Base-by-base conservation (phyloP, 2,797 vertebrate species). In the Gadopsis bispinosus region DNA sequence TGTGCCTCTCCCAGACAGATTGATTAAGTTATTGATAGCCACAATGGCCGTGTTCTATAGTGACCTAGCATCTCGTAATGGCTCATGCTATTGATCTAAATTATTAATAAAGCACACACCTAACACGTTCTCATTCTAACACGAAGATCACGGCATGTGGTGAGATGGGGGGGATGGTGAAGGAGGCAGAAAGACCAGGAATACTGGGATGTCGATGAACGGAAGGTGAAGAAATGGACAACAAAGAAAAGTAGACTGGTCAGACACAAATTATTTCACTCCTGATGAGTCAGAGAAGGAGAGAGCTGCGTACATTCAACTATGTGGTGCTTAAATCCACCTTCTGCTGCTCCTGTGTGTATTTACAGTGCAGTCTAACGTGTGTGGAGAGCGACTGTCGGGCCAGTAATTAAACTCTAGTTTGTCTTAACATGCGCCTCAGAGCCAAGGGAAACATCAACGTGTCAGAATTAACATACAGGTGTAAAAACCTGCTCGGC, bases 381-480 rank as follows among this genome's bases (percentile, higher is more conserved):
- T 84, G 79, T 60, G 51, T 19, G 26, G 22, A 62, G 83, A 88
- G 81, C 54, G 77, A 87, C 75, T 80, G 82, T 81, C 66, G 47
- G 77, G 83, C 54, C 47, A n/a, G 77, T 84, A 88, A 90, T 92
- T 91, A 92, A 89, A 82, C 76, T 56, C 35, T 6, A 83, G 89
- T 91, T 92, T 93, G 84, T 91, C 87, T 89, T 91, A 73, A 91
- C 89, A 87, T 87, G 69, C 48, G n/a, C 61, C 65, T 89, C 83
- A 47, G 72, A 90, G 89, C 91, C 92, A 91, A 91, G 53, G 82
- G 80, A 92, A 93, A 92, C 90, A 91, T 56, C 69, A 26, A 70
- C 1, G 91, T 89, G 93, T 92, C 71, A 90, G 88, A 87, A 85
- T 88, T 83, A 92, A 86, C 91, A 85, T 68, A 43, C 87, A 88